A percentile compares a stretch with the other conserved stretches of the same genome.
phyloP scores from a whole-genome alignment of 35 echinoderm and acorn worm species.

The Diadema setosum region DNA sequence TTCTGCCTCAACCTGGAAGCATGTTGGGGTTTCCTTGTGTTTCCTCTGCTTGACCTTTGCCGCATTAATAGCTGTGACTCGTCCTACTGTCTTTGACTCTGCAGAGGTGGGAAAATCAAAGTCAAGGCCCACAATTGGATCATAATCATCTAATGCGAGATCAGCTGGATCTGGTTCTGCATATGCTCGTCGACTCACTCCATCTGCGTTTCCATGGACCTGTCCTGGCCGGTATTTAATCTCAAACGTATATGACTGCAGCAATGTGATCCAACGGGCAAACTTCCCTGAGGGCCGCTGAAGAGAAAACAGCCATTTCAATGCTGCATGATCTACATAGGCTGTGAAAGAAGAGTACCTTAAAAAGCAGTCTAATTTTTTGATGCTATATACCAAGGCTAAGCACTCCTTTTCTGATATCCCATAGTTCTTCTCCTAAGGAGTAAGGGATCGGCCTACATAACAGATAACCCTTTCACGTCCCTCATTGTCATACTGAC shows the following conservation, averaged over 20 bases:
- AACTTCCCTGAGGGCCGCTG: constrained; percentile 46
- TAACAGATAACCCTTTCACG: constrained; percentile 58
- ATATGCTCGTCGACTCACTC: constrained; percentile 9
- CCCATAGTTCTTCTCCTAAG: constrained; percentile 17
- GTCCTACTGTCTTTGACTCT: not conserved
- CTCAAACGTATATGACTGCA: constrained; percentile 21
- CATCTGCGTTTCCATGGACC: constrained; percentile 37
- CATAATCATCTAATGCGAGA: constrained; percentile 18
- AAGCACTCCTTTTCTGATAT: constrained; percentile 23
- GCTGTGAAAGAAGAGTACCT: constrained; percentile 13
- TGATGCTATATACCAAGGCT: not conserved
- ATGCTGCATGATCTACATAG: constrained; percentile 46
- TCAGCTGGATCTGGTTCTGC: not conserved
- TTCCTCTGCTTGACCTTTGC: not conserved
- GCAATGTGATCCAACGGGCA: constrained; percentile 27
- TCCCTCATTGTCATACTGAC: constrained; percentile 28
- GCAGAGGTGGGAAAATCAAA: not conserved
- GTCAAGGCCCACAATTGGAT: not conserved
- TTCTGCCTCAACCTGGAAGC: not conserved
- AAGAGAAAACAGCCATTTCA: constrained; percentile 60
- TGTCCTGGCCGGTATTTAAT: constrained; percentile 13
- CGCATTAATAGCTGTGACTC: not conserved
- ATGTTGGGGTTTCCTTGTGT: not conserved
- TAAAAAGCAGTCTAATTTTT: constrained; percentile 24
- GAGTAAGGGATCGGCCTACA: constrained; percentile 37